Base-by-base conservation (phyloP, 37 sponge, comb jelly and placozoan genomes). In the Eunapius fragilis region DNA sequence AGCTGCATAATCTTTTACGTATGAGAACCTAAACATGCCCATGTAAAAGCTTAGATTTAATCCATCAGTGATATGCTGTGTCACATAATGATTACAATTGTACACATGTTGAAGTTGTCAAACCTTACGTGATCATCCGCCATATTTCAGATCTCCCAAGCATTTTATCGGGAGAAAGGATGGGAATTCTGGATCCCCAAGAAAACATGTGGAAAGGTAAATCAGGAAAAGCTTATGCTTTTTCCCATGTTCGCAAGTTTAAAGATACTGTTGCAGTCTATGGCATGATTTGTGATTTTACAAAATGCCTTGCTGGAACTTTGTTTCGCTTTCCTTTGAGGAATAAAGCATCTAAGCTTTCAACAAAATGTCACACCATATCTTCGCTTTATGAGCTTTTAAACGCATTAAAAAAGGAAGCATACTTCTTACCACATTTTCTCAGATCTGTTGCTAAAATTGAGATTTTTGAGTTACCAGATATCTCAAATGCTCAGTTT, bases 111-210 rank as follows among this genome's bases (percentile, higher is more conserved):
- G n/a, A n/a, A n/a, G n/a, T n/a, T n/a, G n/a, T n/a, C n/a, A n/a
- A n/a, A n/a, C n/a, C n/a, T 35, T 76, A 76, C 3, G 6, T 12
- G 26, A 23, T 25, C 9, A 75, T 85, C 3, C 47, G 13, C 25
- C 17, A 23, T 77, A 75, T 36, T 37, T 30, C 70, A 88, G 89
- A 88, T 76, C 17, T 88, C 17, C 89, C 89, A 23, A 58, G 76
- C 12, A 82, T 88, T 6, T 32, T 88, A 41, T 82, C 83, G 69
- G 78, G 76, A 58, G 30, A 82, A 45, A 69, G 13, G 75, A 38
- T 82, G 22, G 89, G 83, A 2, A 76, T 88, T 32, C 50, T 88
- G 2, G 89, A 88, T 31, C 89, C 89, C 11, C 89, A 88, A 19
- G 67, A 81, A 74, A 13, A 33, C 0, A 72, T 81, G 1, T 81